Evolutionary conservation across 2,888 invertebrate genomes (phyloP), one percentile per base, ranked within the genome.

Genomic region (Microplitis deprimator): DNA sequence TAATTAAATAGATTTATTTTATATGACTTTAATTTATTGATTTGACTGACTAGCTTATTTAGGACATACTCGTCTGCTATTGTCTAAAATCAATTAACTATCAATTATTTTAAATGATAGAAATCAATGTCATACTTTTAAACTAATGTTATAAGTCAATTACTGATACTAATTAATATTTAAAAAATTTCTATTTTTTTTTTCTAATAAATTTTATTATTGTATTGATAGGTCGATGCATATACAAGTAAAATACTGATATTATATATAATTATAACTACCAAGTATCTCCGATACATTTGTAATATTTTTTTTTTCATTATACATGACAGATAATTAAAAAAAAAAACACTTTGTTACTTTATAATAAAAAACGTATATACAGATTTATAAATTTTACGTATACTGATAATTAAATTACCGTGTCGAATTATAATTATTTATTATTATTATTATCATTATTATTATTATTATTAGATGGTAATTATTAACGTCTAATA

Each of bases 51-150:
- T 50, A 50, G 50, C 50, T 50, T 50, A 50, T 50, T 50, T 13
- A 50, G 13, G 50, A 50, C 50, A 50, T 10, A 13, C 13, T 50
- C 2, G 50, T 50, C 50, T 41, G 68, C n/a, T 10, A 40, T 16
- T 13, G 6, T 64, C 61, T 61, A 41, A 40, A 39, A 76, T 8
- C 29, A 39, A 60, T 38, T 50, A 29, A 75, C 39, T 16, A 8
- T 10, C 17, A 59, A 40, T 39, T 29, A 65, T 40, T 75, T 75
- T n/a, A 41, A 62, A 38, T 17, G 71, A 64, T 38, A 16, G 13
- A 10, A 60, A 5, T 50, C 50, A 50, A 50, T 50, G 13, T 50
- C 50, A 50, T 50, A 13, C 13, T 50, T 50, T 13, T 50, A 13
- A 10, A 50, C 50, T 50, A 50, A 17, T 1, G 20, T 65, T 65